A percentile compares a stretch with the other conserved stretches of the same genome.
phyloP scores from a whole-genome alignment of 2,113 vertebrate genomes.

The Hucho hucho region DNA sequence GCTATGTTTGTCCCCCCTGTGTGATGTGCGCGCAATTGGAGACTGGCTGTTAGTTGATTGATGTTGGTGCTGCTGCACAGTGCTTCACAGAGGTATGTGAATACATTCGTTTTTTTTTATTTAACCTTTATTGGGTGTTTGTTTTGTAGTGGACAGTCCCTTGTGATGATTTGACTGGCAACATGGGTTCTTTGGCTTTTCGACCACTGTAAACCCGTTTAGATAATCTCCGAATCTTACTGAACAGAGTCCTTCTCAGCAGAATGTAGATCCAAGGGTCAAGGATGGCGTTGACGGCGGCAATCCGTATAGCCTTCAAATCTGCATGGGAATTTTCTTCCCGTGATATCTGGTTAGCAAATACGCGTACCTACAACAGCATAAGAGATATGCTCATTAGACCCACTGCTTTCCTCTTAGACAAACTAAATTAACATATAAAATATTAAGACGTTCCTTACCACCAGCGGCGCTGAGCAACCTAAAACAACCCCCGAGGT shows the following conservation, averaged over 20 bases:
- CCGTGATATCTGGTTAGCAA: constrained; percentile 81
- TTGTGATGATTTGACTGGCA: no score
- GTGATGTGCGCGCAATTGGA: not conserved
- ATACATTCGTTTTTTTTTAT: not conserved
- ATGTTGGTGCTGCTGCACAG: constrained; percentile 46
- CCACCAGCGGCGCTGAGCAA: constrained; percentile 95
- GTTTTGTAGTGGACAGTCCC: constrained; percentile 21
- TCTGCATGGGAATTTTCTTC: constrained; percentile 76
- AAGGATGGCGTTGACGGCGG: constrained; percentile 90
- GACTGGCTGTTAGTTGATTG: constrained; percentile 39
- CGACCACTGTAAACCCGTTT: constrained; percentile 28
- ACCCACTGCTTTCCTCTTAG: not conserved
- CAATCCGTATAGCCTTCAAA: constrained; percentile 88
- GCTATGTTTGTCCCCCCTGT: no score
- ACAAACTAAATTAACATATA: not conserved
- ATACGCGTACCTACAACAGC: constrained; percentile 83
- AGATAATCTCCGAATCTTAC: constrained; percentile 66
- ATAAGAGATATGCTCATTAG: not conserved
- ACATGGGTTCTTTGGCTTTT: not conserved
- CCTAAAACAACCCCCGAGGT: constrained; percentile 91
- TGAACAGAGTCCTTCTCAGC: constrained; percentile 88
- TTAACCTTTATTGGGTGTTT: constrained; percentile 22
- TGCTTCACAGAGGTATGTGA: constrained; percentile 36
- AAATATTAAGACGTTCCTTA: constrained; percentile 67
- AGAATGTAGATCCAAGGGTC: constrained; percentile 98